Evolutionary conservation across 2,113 vertebrate genomes (phyloP).

Genomic region (Empidonax alnorum): DNA sequence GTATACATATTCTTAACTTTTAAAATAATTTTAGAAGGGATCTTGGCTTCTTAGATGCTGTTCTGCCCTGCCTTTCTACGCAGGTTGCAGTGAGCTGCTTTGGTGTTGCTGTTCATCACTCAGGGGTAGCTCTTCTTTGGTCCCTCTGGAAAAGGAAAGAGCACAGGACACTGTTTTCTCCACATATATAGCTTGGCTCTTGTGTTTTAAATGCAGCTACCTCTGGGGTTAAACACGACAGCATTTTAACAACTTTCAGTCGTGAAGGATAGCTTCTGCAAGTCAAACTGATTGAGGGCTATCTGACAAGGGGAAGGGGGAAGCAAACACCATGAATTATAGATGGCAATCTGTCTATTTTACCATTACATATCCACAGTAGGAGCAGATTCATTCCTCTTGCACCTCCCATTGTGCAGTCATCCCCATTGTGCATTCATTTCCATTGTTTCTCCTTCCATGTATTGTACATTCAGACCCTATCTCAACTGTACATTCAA

Average conservation of each 20-base stretch:
- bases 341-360: slow-evolving; percentile 51
- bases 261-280: slow-evolving; percentile 7
- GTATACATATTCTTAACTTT: not conserved
- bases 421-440: not conserved
- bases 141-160: not conserved
- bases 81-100: not conserved
- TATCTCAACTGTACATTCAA: slow-evolving; percentile 38
- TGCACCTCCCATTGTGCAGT: slow-evolving; percentile 9
- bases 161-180: not conserved
- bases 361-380: not conserved
- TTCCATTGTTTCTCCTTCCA: slow-evolving; percentile 43
- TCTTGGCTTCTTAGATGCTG: not conserved
- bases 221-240: not conserved
- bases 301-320: slow-evolving; percentile 41
- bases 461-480: slow-evolving; percentile 42
- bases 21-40: not conserved
- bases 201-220: slow-evolving; percentile 8
- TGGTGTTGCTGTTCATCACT: not conserved
- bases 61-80: not conserved
- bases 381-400: slow-evolving; percentile 40
- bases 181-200: not conserved
- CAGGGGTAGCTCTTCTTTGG: not conserved
- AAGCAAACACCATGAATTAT: slow-evolving; percentile 57
- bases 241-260: slow-evolving; percentile 24
- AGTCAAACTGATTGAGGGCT: slow-evolving; percentile 58